Evolutionary conservation across 2,797 vertebrate species (phyloP), one percentile per base, ranked within the genome.

Genomic region (Agapornis canus): DNA sequence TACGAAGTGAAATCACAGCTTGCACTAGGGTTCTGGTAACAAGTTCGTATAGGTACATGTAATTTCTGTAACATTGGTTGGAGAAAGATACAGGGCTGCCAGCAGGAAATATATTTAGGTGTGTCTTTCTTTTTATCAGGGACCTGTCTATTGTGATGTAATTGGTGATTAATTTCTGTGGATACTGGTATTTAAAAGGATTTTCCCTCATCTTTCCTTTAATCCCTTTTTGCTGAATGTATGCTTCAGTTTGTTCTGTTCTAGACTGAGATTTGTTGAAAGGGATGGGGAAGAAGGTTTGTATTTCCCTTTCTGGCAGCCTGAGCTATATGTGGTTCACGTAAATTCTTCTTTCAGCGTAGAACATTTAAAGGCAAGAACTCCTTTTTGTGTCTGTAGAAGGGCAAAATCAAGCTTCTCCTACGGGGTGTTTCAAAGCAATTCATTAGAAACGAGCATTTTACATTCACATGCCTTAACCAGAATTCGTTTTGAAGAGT

Each of bases 381-480:
- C 91, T 96, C 92, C 68, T 89, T 56, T 93, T 93, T 95, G 89
- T 95, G 91, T 65, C 90, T 83, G 35, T 85, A 75, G 81, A 94
- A 94, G 90, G 83, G 69, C 90, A 85, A 96, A 94, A 92, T 92
- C 90, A 92, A 90, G 72, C 91, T 92, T 94, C 78, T 94, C 86
- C 91, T 94, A 47, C 66, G 29, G 90, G 1, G n/a, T 3, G 1
- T 92, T 96, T 97, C 96, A 96, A 94, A 97, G 91, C 2, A 14
- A 82, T 94, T 96, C 88, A 68, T 89, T 96, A 69, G 92, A 88
- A 94, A 94, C 80, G 91, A 96, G 90, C 90, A 86, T 95, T 94
- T 95, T 96, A 82, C 81, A 89, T 95, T 94, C 92, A 59, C 79
- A 47, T 93, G 79, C 73, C 85, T 95, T 81, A 96, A 95, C 83